Conservation (phyloP, 37 sponge, comb jelly and placozoan genomes). For the Hexactinellida sp. region DNA sequence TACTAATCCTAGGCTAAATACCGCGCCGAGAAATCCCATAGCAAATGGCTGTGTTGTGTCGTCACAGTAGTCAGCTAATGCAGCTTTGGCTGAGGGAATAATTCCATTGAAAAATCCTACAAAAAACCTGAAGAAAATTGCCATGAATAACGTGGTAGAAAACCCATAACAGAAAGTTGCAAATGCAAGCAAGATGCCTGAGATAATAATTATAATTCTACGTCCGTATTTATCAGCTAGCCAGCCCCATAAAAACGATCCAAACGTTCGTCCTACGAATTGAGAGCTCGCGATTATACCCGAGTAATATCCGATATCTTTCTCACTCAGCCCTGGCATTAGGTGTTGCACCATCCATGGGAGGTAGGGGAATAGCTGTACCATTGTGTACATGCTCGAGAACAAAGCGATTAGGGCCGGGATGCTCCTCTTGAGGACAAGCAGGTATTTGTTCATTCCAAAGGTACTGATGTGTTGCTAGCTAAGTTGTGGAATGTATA, state of each 20-base stretch:
- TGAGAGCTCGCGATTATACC: constrained; percentile 49
- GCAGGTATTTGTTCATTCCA: background rate
- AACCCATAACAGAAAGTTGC: constrained; percentile 42
- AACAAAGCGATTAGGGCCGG: constrained; percentile 24
- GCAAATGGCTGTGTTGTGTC: constrained; percentile 51
- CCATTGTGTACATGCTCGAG: constrained; percentile 46
- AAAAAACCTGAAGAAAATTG: constrained; percentile 41
- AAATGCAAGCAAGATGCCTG: constrained; percentile 25
- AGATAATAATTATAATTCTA: constrained; percentile 41
- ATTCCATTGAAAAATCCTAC: constrained; percentile 58
- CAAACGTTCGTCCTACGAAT: constrained; percentile 62
- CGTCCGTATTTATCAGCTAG: constrained; percentile 51
- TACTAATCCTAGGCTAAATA: constrained; percentile 40
- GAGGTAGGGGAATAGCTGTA: constrained; percentile 69
- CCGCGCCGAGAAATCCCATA: constrained; percentile 17
- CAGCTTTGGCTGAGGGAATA: constrained; percentile 49
- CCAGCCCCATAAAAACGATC: constrained; percentile 72
- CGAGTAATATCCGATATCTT: constrained; percentile 38
- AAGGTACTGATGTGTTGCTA: background rate
- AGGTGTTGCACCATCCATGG: constrained; percentile 69
- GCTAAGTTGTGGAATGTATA: too few relatives aligned
- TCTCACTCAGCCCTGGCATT: constrained; percentile 24
- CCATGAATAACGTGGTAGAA: constrained; percentile 47
- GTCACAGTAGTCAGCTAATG: constrained; percentile 43
- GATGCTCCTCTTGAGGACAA: background rate